phyloP scores from a whole-genome alignment of 2,113 vertebrate species.

The Phalacrocorax aristotelis region DNA sequence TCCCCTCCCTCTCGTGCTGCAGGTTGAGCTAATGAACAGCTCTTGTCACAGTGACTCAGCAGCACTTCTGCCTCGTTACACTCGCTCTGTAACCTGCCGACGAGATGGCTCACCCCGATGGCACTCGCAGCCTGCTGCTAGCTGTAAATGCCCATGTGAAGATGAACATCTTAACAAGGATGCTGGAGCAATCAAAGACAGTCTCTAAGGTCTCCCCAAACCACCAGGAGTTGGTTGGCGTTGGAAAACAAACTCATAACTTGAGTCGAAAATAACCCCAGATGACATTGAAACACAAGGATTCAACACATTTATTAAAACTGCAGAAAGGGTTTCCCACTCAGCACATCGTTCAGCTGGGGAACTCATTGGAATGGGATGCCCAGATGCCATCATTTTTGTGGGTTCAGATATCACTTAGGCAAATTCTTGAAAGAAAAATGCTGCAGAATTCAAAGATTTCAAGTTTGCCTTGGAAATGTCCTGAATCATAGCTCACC shows the following conservation, averaged over 20 bases:
- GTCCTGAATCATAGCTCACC: background rate
- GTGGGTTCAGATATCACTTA: background rate
- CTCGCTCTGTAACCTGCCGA: background rate
- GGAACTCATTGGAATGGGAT: background rate
- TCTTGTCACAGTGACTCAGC: constrained; percentile 54
- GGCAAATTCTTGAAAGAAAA: background rate
- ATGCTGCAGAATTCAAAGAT: background rate
- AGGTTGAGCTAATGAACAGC: constrained; percentile 46
- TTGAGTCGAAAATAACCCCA: background rate
- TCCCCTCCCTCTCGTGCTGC: constrained; percentile 14
- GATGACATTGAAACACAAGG: background rate
- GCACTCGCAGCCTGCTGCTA: background rate
- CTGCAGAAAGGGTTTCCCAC: background rate
- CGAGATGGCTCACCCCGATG: background rate
- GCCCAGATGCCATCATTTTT: rapidly evolving
- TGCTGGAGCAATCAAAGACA: background rate
- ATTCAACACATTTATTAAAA: background rate
- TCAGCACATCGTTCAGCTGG: background rate
- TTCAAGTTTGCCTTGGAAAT: background rate
- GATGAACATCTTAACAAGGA: background rate
- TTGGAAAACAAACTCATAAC: background rate
- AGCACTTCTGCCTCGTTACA: background rate
- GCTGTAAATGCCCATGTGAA: background rate
- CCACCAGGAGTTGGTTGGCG: background rate
- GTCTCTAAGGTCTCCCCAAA: background rate